Evolutionary conservation across 2,113 vertebrate genomes (phyloP).

Genomic region (Eleginops maclovinus): DNA sequence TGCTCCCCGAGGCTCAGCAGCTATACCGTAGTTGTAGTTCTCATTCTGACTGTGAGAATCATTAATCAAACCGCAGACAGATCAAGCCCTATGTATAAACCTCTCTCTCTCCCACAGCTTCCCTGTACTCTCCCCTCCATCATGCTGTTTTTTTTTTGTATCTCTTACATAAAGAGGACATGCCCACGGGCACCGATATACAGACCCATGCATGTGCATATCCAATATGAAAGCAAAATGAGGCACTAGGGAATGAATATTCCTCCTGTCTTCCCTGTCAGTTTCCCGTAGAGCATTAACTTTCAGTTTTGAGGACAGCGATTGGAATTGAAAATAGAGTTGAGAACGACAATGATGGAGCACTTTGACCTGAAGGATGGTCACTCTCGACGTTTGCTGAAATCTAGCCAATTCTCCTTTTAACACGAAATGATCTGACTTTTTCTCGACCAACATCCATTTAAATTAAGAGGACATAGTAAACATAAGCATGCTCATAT

Average conservation of each 20-base stretch:
- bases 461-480: background rate
- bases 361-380: constrained; percentile 10
- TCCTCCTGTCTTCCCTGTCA: background rate
- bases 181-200: constrained; percentile 1
- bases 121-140: background rate
- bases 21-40: constrained; percentile 9
- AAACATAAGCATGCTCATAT: too few species aligned
- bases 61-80: constrained; percentile 51
- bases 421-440: background rate
- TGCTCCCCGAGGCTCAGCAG: constrained; percentile 14
- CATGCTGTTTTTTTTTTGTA: constrained; percentile 13
- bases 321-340: too few species aligned
- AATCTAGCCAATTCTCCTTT: constrained; percentile 6
- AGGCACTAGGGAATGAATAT: background rate
- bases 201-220: background rate
- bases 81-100: constrained; percentile 28
- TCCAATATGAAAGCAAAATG: background rate
- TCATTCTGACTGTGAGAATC: constrained; percentile 44
- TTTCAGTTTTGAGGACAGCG: background rate
- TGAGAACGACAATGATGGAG: constrained; percentile 16
- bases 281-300: background rate
- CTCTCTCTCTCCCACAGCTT: constrained; percentile 7
- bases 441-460: background rate
- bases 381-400: constrained; percentile 18
- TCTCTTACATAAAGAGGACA: background rate